Evolutionary conservation across 1,140 invertebrate species (phyloP), one percentile per base, ranked within the genome.

Genomic region (Magallana gigas): DNA sequence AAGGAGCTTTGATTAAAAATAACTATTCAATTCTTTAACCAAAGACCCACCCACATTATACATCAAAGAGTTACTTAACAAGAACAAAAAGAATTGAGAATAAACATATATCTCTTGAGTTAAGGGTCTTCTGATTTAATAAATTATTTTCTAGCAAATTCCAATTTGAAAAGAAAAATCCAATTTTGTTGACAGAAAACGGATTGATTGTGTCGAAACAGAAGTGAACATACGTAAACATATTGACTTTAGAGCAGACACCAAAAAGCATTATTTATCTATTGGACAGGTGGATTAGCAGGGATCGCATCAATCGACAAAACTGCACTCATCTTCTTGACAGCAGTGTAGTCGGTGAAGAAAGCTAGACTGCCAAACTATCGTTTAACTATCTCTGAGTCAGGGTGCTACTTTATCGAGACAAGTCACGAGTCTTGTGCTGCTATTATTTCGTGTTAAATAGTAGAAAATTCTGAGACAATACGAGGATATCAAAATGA

Each of bases 121-220:
- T 8, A 76, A 76, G 68, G 12, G 68, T 29, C 36, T 12, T 36
- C 23, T 29, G 23, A 12, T 8, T 12, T 36, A 76, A 36, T 76
- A 8, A 76, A 76, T 76, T 76, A 76, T 76, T 12, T 76, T 76
- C 8, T 76, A 76, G 68, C 18, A 36, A 76, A 76, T 76, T 76
- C 68, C 18, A 76, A 8, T 29, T 29, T 76, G 18, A 36, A 76
- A 48, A 48, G 5, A 48, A 48, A 48, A 48, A 48, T 48, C 36
- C 36, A 48, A 48, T 48, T 48, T 48, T 48, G 36, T 48, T 4
- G 68, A 76, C 23, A 29, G 68, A 29, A 29, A 29, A 76, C 23
- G 68, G 68, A 76, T 76, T 29, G 68, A 76, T 29, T 76, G 18
- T 76, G 68, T 76, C 68, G 12, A 76, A 76, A 76, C 68, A 36